These are phyloP conservation scores for Cranoglanis bouderius DNA, from an alignment of 2,113 vertebrate species.

Conservation along the genomic window DNA sequence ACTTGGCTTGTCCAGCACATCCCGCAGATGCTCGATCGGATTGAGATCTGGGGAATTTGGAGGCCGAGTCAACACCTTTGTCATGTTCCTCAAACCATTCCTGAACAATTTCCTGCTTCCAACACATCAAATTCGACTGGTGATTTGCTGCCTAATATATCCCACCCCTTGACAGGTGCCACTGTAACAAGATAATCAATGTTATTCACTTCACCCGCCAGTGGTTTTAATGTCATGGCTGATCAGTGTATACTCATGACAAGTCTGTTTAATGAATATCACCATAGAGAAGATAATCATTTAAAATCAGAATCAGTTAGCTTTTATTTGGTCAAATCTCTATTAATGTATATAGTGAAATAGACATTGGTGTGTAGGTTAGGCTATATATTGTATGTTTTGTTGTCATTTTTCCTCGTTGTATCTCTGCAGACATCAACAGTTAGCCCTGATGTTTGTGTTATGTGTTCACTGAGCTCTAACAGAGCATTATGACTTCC, in stretches of 20 bases:
- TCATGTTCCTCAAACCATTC: too few relatives aligned
- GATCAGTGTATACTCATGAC: neutral
- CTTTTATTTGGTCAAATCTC: constrained; percentile 7
- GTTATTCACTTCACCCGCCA: too few relatives aligned
- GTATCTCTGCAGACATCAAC: neutral
- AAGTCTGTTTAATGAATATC: constrained; percentile 30
- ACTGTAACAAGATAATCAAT: too few relatives aligned
- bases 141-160: too few relatives aligned
- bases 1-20: too few relatives aligned
- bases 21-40: too few relatives aligned
- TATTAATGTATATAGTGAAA: neutral
- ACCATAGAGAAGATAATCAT: neutral
- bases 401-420: neutral
- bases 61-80: too few relatives aligned
- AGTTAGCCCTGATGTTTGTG: neutral
- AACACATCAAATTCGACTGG: too few relatives aligned
- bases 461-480: neutral
- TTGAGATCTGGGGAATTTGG: too few relatives aligned
- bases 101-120: too few relatives aligned
- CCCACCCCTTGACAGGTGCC: too few relatives aligned
- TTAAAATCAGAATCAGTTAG: neutral
- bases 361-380: neutral
- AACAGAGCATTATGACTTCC: neutral
- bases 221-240: too few relatives aligned
- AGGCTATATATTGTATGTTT: neutral